Conservation (phyloP, 1,140 invertebrate species). For the Diorhabda sublineata region DNA sequence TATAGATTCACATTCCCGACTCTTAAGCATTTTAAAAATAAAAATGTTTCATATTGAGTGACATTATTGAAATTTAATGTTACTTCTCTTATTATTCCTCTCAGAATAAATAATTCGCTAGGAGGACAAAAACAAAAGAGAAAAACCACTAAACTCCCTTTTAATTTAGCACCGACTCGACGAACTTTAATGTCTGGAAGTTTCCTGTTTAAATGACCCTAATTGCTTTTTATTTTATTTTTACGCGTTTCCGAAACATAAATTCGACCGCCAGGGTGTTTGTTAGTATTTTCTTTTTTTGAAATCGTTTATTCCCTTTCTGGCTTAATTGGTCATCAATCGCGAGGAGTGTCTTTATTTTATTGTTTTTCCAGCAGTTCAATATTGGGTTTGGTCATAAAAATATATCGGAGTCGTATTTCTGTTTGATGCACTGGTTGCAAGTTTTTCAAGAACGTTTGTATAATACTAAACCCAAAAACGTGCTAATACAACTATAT, state of each 20-base stretch:
- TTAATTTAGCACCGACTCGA: conserved; percentile 9
- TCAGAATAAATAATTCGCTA: not conserved
- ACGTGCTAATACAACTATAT: no score
- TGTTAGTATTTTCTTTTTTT: not conserved
- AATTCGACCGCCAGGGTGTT: conserved; percentile 13
- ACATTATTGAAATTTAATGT: no score
- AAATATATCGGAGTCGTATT: no score
- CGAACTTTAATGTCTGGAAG: conserved; percentile 10
- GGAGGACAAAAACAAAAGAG: not conserved
- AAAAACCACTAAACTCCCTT: not conserved
- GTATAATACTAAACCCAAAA: no score
- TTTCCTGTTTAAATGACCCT: conserved; percentile 16
- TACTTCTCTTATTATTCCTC: no score
- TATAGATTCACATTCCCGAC: no score
- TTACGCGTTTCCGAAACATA: conserved; percentile 20
- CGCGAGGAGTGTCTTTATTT: conserved; percentile 10
- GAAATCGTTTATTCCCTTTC: conserved; percentile 4
- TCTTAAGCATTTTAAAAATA: no score
- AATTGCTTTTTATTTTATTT: conserved; percentile 19
- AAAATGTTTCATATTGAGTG: no score
- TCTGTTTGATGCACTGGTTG: no score
- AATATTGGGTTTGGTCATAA: not conserved
- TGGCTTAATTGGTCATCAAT: conserved; percentile 17
- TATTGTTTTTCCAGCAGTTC: not conserved
- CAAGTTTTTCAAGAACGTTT: no score